Base-by-base conservation (phyloP, 2,113 vertebrate genomes). In the Kryptolebias marmoratus region DNA sequence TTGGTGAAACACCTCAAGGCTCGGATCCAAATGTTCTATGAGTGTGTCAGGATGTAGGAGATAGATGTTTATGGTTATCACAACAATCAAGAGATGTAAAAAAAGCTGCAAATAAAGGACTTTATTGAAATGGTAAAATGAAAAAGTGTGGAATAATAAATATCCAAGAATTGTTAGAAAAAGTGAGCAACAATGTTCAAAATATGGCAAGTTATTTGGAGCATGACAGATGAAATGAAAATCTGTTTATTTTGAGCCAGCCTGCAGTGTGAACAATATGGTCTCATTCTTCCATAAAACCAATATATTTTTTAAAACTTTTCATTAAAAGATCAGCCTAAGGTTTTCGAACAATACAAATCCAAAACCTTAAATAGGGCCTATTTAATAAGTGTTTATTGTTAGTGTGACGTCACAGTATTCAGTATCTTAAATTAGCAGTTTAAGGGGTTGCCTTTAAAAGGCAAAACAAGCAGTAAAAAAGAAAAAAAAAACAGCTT, bases 201-300 rank as follows among this genome's bases (percentile, higher is more conserved):
- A 68, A 68, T 42, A 78, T 13, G 53, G 18, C 54, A 68, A 73
- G 52, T 76, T 59, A 36, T 76, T 42, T 54, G 30, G 12, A 49
- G 55, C 57, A 58, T 68, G 42, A 57, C 75, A 36, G 63, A 61
- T 71, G 36, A 56, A 56, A 75, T 69, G 15, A 75, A 79, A 79
- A 68, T 45, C 18, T 58, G 16, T 62, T 47, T 66, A 56, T 73
- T 74, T 71, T 62, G 55, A 68, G 71, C 67, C 55, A 14, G 65
- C 75, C 71, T 6, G 30, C 50, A 52, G 65, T 65, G 47, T 39
- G 5, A 52, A 12, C 44, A 50, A 57, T 73, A 36, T 57, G 44
- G 36, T 28, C 36, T 50, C 48, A 42, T 11, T 68, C 31, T 78
- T 52, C 11, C 13, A 67, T 48, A 76, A 62, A 44, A 47, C 9